Conservation (phyloP, 2,797 vertebrate genomes). For the Diplodus sargus region DNA sequence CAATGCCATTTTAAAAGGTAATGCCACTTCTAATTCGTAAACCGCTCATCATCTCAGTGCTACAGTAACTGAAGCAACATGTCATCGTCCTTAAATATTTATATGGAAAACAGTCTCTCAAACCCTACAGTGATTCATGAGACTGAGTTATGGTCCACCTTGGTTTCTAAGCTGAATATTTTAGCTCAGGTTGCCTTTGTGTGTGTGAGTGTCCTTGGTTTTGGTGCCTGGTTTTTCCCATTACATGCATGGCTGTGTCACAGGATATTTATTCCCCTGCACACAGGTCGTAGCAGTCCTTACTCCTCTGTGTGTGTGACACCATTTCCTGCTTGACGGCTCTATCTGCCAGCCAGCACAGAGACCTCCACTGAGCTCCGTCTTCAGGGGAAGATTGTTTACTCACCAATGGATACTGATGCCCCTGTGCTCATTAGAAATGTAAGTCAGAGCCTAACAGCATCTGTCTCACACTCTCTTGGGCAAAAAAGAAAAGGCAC, state of each 20-base stretch:
- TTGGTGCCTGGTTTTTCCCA: slow-evolving; percentile 63
- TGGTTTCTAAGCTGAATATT: slow-evolving; percentile 24
- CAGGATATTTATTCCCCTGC: slow-evolving; percentile 61
- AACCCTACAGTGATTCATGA: slow-evolving; percentile 14
- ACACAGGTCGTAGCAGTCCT: slow-evolving; percentile 48
- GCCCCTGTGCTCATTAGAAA: slow-evolving; percentile 62
- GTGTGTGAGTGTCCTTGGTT: slow-evolving; percentile 27
- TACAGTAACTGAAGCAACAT: background rate
- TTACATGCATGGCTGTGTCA: slow-evolving; percentile 72
- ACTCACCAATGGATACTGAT: slow-evolving; percentile 37
- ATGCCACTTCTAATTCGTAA: background rate
- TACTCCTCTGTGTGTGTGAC: slow-evolving; percentile 54
- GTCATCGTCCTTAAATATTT: slow-evolving; percentile 9
- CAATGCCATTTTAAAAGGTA: slow-evolving; percentile 3
- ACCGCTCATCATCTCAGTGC: background rate
- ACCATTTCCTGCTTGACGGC: slow-evolving; percentile 66
- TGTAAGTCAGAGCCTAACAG: slow-evolving; percentile 47
- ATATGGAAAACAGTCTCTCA: background rate
- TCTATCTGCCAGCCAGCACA: slow-evolving; percentile 48
- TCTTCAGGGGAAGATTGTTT: slow-evolving; percentile 55
- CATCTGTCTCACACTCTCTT: slow-evolving; percentile 57
- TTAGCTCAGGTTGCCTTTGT: slow-evolving; percentile 9
- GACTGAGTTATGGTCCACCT: background rate
- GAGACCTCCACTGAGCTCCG: slow-evolving; percentile 34
- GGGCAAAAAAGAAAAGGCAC: slow-evolving; percentile 35